Conservation (phyloP, 2,113 vertebrate species). For the Cavia porcellus region DNA sequence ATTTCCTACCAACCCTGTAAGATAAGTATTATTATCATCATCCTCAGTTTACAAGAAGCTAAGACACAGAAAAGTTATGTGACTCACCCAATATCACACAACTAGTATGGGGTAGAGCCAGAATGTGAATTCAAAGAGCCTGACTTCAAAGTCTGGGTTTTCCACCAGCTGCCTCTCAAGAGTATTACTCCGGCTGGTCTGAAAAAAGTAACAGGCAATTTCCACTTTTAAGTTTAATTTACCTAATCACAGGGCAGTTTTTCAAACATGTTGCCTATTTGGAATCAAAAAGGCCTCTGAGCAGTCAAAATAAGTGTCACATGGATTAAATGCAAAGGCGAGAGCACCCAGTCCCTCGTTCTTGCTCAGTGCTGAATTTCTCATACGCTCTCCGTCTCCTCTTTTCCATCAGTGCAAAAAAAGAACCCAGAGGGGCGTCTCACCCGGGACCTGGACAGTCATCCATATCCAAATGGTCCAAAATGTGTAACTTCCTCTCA, state of each 20-base stretch:
- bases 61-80: neutral
- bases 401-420: neutral
- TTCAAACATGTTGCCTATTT: neutral
- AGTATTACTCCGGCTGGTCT: neutral
- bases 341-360: neutral
- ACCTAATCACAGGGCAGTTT: neutral
- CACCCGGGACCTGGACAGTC: neutral
- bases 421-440: neutral
- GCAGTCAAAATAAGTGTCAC: neutral
- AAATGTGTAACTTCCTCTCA: neutral
- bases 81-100: neutral
- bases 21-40: neutral
- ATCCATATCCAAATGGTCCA: neutral
- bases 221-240: neutral
- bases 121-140: neutral
- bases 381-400: no score
- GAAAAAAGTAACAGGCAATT: neutral
- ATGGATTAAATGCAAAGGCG: neutral
- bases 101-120: neutral
- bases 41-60: neutral
- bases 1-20: neutral
- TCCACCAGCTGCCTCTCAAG: neutral
- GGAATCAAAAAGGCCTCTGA: neutral
- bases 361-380: neutral
- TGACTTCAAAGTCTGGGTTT: neutral